Base-by-base conservation (phyloP, 2,113 vertebrate species). In the Podiceps cristatus region DNA sequence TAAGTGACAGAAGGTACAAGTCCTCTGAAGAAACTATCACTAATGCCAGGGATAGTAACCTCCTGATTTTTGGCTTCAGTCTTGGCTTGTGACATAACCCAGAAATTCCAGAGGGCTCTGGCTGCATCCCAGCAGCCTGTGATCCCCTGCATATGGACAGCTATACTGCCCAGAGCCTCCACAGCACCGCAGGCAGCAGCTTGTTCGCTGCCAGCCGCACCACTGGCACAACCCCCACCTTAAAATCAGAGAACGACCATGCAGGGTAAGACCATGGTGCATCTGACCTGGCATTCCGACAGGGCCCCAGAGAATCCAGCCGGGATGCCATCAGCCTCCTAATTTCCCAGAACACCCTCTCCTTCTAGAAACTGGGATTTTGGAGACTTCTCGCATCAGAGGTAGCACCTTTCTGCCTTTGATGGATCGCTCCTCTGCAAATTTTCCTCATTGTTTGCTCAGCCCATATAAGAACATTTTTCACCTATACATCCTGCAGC, bases 381-480 rank as follows among this genome's bases (percentile, higher is more conserved):
- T 60, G 24, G 10, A 27, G 53, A 58, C 31, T 37, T 75, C 40
- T 33, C 0, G 0, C 16, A 55, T 20, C 0, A 1, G 9, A 72
- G 17, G n/a, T 37, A 78, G 29, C 2, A 0, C 10, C 47, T 29
- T 87, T 90, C 31, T 84, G 50, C 37, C 31, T 55, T 74, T 62
- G 55, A 50, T 9, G n/a, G 29, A 74, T 74, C 50, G 33, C n/a
- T 63, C 33, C 55, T 95, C 81, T 59, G 47, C 60, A 53, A 49
- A 85, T 58, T 19, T 58, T 28, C 50, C 55, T 90, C n/a, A 52
- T 47, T 56, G 47, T 14, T 42, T 42, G 11, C 35, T 78, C 47
- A 78, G 50, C 15, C 55, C 16, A 13, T 15, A 1, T 7, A 40
- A 84, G 55, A 81, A 78, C 4, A 31, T 44, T 78, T 67, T 42